phyloP scores from a whole-genome alignment of 2,797 vertebrate species.

The Denticeps clupeoides region DNA sequence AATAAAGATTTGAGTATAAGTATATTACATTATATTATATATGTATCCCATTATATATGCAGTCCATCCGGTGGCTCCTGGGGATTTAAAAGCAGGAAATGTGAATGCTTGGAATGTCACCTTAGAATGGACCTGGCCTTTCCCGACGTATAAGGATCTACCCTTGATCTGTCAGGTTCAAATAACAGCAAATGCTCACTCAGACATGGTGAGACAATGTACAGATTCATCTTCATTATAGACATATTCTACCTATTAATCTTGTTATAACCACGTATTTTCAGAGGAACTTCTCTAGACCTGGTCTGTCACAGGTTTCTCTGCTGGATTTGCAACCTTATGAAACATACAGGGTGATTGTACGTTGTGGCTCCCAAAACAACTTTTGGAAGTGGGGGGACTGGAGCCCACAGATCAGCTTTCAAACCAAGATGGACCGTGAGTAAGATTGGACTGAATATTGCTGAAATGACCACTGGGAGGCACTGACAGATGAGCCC shows the following conservation, averaged over 20 bases:
- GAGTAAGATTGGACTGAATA: no score
- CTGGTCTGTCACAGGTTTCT: constrained; percentile 36
- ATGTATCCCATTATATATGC: not conserved
- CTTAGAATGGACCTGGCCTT: constrained; percentile 49
- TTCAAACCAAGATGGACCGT: constrained; percentile 50
- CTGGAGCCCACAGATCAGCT: constrained; percentile 41
- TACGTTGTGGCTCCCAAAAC: constrained; percentile 49
- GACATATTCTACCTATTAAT: not conserved
- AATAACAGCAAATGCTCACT: constrained; percentile 18
- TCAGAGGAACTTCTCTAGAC: constrained; percentile 44
- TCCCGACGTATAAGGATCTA: constrained; percentile 35
- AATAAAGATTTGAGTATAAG: not conserved
- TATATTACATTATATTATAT: not conserved
- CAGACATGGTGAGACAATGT: constrained; percentile 39
- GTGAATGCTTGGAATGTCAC: constrained; percentile 43
- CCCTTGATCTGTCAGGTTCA: constrained; percentile 52
- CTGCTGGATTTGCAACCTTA: constrained; percentile 45
- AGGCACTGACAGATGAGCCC: no score
- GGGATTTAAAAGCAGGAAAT: not conserved
- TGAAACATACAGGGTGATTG: constrained; percentile 35
- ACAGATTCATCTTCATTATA: not conserved
- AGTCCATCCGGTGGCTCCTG: constrained; percentile 53
- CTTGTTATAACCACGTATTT: not conserved
- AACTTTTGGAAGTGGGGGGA: constrained; percentile 63
- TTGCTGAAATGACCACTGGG: no score